Conservation (phyloP, 2,113 vertebrate genomes). For the Lophius piscatorius region DNA sequence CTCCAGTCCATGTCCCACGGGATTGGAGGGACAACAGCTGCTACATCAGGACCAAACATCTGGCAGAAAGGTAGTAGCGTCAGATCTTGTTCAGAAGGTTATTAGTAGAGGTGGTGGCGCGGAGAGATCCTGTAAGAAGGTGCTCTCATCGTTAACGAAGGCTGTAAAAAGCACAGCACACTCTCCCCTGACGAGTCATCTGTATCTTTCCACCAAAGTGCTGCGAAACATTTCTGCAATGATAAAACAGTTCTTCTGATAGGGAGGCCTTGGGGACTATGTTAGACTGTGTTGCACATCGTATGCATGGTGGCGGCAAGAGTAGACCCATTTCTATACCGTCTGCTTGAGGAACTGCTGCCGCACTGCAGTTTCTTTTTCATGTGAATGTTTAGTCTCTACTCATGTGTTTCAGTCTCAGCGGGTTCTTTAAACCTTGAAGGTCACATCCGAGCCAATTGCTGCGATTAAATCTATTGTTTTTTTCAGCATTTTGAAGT, state of each 20-base stretch:
- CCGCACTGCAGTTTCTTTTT: slow-evolving; percentile 8
- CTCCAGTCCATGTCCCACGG: slow-evolving; percentile 27
- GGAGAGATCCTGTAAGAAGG: slow-evolving; percentile 34
- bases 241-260: slow-evolving; percentile 58
- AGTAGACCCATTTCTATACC: slow-evolving; percentile 5
- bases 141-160: slow-evolving; percentile 41
- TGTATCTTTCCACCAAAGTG: slow-evolving; percentile 52
- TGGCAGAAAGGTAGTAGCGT: slow-evolving; percentile 64
- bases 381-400: slow-evolving; percentile 5
- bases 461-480: not conserved
- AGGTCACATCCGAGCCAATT: slow-evolving; percentile 5
- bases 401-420: not conserved
- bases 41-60: slow-evolving; percentile 60
- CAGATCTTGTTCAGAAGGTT: slow-evolving; percentile 46
- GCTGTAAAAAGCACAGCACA: slow-evolving; percentile 35
- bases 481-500: not conserved
- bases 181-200: slow-evolving; percentile 41
- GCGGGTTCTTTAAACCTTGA: slow-evolving; percentile 8
- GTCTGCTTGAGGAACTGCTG: slow-evolving; percentile 15
- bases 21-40: slow-evolving; percentile 59
- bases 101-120: slow-evolving; percentile 27
- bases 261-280: slow-evolving; percentile 45
- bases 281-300: slow-evolving; percentile 28
- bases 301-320: slow-evolving; percentile 30
- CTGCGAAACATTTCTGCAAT: slow-evolving; percentile 44